Conservation (phyloP, 2,888 invertebrate genomes). For the Chorisops tibialis region DNA sequence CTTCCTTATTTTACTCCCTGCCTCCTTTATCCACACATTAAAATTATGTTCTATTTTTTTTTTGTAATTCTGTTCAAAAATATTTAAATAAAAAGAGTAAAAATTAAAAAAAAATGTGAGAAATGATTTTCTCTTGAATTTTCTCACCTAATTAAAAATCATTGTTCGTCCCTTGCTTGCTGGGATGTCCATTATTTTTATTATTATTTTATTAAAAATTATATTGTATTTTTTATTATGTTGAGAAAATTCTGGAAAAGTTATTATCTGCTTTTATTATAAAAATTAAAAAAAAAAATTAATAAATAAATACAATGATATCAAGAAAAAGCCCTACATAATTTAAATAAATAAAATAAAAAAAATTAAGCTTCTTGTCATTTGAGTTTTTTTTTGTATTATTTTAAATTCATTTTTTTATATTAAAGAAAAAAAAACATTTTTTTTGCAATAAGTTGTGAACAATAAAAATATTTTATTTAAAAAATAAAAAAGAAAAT, state of each 20-base stretch:
- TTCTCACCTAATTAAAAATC: no score
- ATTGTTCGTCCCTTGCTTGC: no score
- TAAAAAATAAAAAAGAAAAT: slow-evolving; percentile 26
- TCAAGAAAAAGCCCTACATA: slow-evolving; percentile 4
- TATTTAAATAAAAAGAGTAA: not conserved
- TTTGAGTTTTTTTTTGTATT: slow-evolving; percentile 32
- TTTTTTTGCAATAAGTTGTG: slow-evolving; percentile 35
- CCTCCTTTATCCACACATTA: no score
- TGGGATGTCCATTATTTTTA: no score
- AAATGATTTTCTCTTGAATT: not conserved
- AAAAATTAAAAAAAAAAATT: not conserved
- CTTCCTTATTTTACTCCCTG: no score
- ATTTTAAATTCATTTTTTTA: slow-evolving; percentile 31
- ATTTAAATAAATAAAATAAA: slow-evolving; percentile 21
- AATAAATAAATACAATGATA: not conserved
- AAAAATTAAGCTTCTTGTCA: slow-evolving; percentile 29
- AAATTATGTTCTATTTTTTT: not conserved
- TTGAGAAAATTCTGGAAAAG: not conserved
- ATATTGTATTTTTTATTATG: no score
- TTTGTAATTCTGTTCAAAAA: slow-evolving; percentile 9
- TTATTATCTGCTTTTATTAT: not conserved
- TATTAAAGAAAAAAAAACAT: slow-evolving; percentile 28
- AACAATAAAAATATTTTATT: slow-evolving; percentile 35
- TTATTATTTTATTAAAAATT: no score
- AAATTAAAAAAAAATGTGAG: not conserved